A percentile compares a stretch with the other conserved stretches of the same genome.
Conservation (phyloP, 2,888 invertebrate species). For the Apomyelois bistriatella region DNA sequence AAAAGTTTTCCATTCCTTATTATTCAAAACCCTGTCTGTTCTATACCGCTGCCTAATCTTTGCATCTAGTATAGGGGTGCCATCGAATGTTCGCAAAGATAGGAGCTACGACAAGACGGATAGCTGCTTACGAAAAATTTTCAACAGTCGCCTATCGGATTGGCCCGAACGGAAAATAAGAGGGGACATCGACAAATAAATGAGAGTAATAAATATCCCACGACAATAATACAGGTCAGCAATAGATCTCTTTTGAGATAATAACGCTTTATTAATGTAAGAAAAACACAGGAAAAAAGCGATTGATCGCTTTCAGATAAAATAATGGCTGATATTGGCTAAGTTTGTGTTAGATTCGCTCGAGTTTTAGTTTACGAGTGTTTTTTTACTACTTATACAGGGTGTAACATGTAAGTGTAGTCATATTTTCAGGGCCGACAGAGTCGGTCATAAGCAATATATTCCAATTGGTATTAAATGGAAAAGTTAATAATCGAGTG, state of each 20-base stretch:
- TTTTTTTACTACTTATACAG: too few relatives aligned
- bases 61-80: constrained; percentile 63
- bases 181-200: constrained; percentile 76
- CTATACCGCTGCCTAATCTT: constrained; percentile 30
- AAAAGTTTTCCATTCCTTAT: too few relatives aligned
- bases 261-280: constrained; percentile 72
- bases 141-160: constrained; percentile 77
- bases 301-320: constrained; percentile 60
- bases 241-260: constrained; percentile 75
- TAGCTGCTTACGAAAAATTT: constrained; percentile 80
- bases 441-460: too few relatives aligned
- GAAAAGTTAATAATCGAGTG: too few relatives aligned
- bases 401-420: too few relatives aligned
- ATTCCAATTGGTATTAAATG: too few relatives aligned
- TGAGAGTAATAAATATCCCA: constrained; percentile 77
- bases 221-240: constrained; percentile 81
- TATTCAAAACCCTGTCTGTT: constrained; percentile 4
- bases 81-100: constrained; percentile 78
- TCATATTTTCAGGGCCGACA: too few relatives aligned
- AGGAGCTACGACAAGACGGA: constrained; percentile 76
- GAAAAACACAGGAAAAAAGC: constrained; percentile 73
- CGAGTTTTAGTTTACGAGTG: constrained; percentile 1
- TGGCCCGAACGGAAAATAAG: constrained; percentile 80
- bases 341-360: constrained; percentile 38
- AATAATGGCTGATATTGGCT: constrained; percentile 51